Percentiles rank a stretch among this genome's conserved stretches.
Evolutionary conservation across 2,113 vertebrate species (phyloP).

Genomic region (Heliornis fulica): DNA sequence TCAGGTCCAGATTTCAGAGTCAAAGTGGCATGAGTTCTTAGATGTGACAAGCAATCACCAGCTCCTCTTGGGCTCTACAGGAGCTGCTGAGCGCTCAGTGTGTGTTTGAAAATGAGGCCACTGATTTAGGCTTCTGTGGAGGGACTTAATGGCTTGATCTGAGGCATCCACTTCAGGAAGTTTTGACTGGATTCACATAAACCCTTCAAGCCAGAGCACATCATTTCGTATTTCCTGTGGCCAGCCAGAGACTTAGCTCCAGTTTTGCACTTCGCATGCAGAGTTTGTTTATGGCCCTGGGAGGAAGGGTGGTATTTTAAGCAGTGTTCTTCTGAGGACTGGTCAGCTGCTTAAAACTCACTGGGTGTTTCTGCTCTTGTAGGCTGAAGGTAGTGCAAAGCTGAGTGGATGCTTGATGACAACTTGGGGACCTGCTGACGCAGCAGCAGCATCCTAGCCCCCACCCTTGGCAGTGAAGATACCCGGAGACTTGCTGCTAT

Average conservation of each 20-base stretch:
- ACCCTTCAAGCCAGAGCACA: background rate
- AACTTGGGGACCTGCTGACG: background rate
- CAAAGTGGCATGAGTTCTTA: background rate
- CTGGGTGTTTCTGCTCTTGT: background rate
- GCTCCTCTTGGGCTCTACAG: background rate
- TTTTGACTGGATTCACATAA: conserved; percentile 31
- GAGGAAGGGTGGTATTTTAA: background rate
- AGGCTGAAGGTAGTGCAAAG: background rate
- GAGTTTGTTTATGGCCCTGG: background rate
- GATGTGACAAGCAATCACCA: conserved; percentile 4
- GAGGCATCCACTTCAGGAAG: conserved; percentile 13
- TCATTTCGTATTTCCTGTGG: background rate
- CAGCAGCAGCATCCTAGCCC: fast-evolving
- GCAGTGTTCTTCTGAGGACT: background rate
- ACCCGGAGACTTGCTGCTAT: background rate
- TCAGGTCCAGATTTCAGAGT: background rate
- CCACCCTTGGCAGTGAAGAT: background rate
- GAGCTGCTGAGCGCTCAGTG: conserved; percentile 21
- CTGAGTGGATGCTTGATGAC: background rate
- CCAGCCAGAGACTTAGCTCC: background rate
- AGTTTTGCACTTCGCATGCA: background rate
- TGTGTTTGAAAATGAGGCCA: conserved; percentile 34
- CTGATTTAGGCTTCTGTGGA: background rate
- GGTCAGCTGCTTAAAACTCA: background rate
- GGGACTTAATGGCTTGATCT: conserved; percentile 38